phyloP scores from a whole-genome alignment of 2,888 invertebrate genomes.

The Chymomyza fuscimana region DNA sequence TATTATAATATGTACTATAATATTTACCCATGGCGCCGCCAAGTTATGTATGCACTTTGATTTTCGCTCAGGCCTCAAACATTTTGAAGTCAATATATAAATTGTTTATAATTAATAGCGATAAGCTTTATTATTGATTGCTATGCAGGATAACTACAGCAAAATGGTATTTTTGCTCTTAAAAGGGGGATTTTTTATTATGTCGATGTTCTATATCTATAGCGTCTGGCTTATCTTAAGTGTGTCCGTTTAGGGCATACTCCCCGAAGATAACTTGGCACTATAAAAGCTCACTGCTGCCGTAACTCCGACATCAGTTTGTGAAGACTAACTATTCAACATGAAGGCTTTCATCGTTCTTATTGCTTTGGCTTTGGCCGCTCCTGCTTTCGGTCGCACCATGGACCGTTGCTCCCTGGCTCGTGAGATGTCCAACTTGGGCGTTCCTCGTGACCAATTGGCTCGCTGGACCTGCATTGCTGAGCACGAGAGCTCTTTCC shows the following conservation, averaged over 20 bases:
- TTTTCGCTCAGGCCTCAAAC: background rate
- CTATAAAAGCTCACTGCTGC: slow-evolving; percentile 29
- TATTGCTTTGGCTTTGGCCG: slow-evolving; percentile 17
- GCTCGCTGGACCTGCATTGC: slow-evolving; percentile 57
- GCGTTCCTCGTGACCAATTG: slow-evolving; percentile 43
- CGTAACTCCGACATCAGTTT: slow-evolving; percentile 26
- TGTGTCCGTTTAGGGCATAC: background rate
- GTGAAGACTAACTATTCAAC: background rate
- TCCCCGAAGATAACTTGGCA: background rate
- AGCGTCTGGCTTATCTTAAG: background rate
- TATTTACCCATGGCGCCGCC: background rate
- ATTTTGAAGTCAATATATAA: background rate
- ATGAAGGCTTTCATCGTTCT: slow-evolving; percentile 9
- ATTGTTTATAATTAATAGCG: too few relatives aligned
- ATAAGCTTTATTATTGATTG: too few relatives aligned
- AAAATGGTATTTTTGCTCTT: background rate
- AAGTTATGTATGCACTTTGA: background rate
- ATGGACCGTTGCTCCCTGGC: slow-evolving; percentile 50
- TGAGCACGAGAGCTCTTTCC: slow-evolving; percentile 58
- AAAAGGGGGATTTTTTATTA: background rate
- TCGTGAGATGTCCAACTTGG: slow-evolving; percentile 50
- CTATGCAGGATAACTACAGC: background rate
- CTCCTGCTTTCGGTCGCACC: slow-evolving; percentile 32
- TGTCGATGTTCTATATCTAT: too few relatives aligned
- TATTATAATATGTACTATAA: too few relatives aligned